A percentile compares a stretch with the other conserved stretches of the same genome.
These are phyloP conservation scores for Maconellicoccus hirsutus DNA, from an alignment of 1,140 invertebrate genomes.

Conservation along the genomic window DNA sequence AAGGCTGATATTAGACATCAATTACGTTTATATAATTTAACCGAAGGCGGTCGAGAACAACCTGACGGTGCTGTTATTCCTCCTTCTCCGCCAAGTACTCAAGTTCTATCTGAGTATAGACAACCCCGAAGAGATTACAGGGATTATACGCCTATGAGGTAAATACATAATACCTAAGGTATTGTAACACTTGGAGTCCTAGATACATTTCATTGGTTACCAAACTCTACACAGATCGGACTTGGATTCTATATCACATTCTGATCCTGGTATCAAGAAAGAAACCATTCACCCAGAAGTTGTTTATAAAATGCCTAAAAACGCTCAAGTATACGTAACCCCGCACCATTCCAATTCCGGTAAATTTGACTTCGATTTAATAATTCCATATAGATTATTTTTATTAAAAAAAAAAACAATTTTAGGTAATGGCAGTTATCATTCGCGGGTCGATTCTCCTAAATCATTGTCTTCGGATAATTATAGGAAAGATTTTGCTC, in stretches of 20 bases:
- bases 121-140: slow-evolving; percentile 40
- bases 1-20: slow-evolving; percentile 62
- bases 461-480: slow-evolving; percentile 33
- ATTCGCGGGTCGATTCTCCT: slow-evolving; percentile 26
- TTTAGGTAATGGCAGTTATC: slow-evolving; percentile 17
- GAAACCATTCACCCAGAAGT: slow-evolving; percentile 38
- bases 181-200: neutral
- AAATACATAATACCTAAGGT: too few species aligned
- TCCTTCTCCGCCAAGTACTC: slow-evolving; percentile 30
- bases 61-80: slow-evolving; percentile 27
- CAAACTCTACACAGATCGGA: neutral
- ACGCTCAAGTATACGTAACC: slow-evolving; percentile 37
- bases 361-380: neutral
- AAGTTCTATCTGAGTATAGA: slow-evolving; percentile 38
- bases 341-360: slow-evolving; percentile 30
- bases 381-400: too few species aligned
- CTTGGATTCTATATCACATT: slow-evolving; percentile 13
- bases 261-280: slow-evolving; percentile 16
- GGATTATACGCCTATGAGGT: slow-evolving; percentile 38
- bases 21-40: slow-evolving; percentile 49
- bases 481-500: slow-evolving; percentile 42
- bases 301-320: slow-evolving; percentile 42
- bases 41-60: slow-evolving; percentile 27
- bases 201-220: too few species aligned
- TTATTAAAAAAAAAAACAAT: neutral